phyloP scores from a whole-genome alignment of 2,797 vertebrate genomes.

The Myoxocephalus aenaeus region DNA sequence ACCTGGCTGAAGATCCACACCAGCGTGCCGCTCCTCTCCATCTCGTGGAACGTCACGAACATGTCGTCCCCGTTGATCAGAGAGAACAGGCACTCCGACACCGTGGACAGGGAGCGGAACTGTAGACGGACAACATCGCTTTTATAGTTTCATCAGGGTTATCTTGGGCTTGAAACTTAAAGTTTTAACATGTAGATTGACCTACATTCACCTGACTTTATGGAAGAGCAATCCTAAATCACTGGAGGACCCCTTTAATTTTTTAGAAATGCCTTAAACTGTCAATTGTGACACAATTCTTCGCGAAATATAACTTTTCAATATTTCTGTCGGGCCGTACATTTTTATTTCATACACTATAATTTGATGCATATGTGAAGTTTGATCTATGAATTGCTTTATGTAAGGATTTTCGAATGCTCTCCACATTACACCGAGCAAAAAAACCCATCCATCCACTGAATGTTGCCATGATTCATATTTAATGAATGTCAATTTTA shows the following conservation, averaged over 20 bases:
- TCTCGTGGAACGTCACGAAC: constrained; percentile 91
- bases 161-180: neutral
- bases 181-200: neutral
- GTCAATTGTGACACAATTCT: neutral
- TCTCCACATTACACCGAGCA: no score
- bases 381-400: neutral
- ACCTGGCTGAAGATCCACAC: constrained; percentile 96
- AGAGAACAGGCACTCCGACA: constrained; percentile 94
- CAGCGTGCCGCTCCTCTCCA: constrained; percentile 87
- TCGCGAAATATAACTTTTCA: neutral
- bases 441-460: neutral
- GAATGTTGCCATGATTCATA: constrained; percentile 20
- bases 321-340: neutral
- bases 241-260: neutral
- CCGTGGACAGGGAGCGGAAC: constrained; percentile 94
- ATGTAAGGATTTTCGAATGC: neutral
- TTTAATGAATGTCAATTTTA: constrained; percentile 34
- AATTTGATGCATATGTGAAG: neutral
- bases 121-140: constrained; percentile 54
- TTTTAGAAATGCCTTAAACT: neutral
- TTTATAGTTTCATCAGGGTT: no score
- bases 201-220: neutral
- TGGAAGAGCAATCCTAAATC: neutral
- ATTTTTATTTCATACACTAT: neutral
- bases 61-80: constrained; percentile 96